Evolutionary conservation across 2,888 invertebrate species (phyloP), one percentile per base, ranked within the genome.

Genomic region (Sarcophaga subvicina): DNA sequence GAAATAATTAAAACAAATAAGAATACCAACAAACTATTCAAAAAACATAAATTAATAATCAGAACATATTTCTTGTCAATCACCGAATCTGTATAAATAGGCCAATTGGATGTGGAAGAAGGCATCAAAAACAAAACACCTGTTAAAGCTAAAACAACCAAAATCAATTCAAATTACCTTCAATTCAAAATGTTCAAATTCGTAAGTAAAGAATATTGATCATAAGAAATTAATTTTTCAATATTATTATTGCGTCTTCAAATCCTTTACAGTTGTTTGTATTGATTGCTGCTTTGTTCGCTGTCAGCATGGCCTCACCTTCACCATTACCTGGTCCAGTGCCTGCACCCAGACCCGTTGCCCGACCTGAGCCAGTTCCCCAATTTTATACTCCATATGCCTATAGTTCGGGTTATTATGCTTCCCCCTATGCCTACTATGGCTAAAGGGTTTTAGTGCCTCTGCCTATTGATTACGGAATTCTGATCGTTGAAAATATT

Each of bases 381-480:
- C 92, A 92, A 81, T 89, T 89, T 62, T 92, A 91, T 37, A 89
- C 90, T 45, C 92, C 92, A n/a, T 92, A 91, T 75, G 91, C 90
- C 72, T 91, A 92, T 79, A 87, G 89, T n/a, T 90, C 90, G 17
- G 91, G 89, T n/a, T 92, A 91, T 75, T 90, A 90, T 80, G 90
- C 89, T 14, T 89, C 92, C n/a, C 92, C 91, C n/a, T 92, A 92
- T 86, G 88, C 90, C 20, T 92, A 92, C 77, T 92, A 92, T 60
- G 92, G 92, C 69, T 92, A 90, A 90, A 64, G 22, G 20, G 60
- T 20, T 54, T 37, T 20, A 14, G 17, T 49, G 62, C 10, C 17
- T 10, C n/a, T 37, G 12, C 47, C 62, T 62, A 75, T 22, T 14
- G 49, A 75, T 75, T 81, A 63, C 17, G 4, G 14, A n/a, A 45